These are phyloP conservation scores for Magallana angulata DNA, from an alignment of 1,140 invertebrate species.

Conservation along the genomic window DNA sequence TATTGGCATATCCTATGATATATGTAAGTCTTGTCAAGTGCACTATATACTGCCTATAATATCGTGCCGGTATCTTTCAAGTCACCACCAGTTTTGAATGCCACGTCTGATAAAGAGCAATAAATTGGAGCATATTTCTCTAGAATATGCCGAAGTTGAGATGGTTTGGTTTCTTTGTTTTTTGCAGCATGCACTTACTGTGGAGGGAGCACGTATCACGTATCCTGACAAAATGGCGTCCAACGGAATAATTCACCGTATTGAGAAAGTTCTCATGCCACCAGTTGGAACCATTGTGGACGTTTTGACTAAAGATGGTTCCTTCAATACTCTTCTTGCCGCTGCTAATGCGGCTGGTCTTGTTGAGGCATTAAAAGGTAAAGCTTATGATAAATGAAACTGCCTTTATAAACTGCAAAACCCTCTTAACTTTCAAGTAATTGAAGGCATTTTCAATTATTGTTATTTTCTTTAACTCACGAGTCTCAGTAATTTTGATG, in stretches of 20 bases:
- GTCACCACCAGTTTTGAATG: too few relatives aligned
- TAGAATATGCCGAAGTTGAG: background rate
- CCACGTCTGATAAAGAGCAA: too few relatives aligned
- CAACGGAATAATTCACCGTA: conserved; percentile 58
- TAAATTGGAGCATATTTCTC: too few relatives aligned
- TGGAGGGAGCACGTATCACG: conserved; percentile 51
- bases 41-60: background rate
- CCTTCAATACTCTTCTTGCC: conserved; percentile 59
- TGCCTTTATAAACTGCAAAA: background rate
- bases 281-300: conserved; percentile 59
- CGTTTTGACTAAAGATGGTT: conserved; percentile 47
- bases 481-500: background rate
- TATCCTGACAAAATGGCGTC: conserved; percentile 41
- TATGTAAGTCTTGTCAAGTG: background rate
- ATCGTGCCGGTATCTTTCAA: too few relatives aligned
- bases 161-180: background rate
- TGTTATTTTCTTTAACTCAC: background rate
- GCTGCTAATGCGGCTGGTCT: conserved; percentile 58
- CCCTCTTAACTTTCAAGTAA: background rate
- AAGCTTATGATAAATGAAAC: background rate
- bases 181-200: conserved; percentile 52
- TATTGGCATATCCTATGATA: background rate
- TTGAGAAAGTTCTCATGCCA: conserved; percentile 55
- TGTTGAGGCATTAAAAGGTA: conserved; percentile 46
- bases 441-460: background rate